phyloP scores from a whole-genome alignment of 2,888 invertebrate genomes.

The Hesperia comma region DNA sequence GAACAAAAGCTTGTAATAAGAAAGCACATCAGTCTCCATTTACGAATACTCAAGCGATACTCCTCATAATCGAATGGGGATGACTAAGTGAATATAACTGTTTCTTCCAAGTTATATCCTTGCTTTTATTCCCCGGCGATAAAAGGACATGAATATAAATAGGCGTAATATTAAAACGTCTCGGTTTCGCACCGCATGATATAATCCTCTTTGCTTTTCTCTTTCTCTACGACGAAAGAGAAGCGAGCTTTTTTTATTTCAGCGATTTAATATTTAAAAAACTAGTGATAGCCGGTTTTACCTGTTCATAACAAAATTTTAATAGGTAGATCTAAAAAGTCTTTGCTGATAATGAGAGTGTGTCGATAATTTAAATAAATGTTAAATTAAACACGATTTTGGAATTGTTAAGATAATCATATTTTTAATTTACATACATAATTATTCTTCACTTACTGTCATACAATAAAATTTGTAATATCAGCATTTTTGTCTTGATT shows the following conservation, averaged over 20 bases:
- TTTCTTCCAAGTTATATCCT: constrained; percentile 68
- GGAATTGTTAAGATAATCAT: too few relatives aligned
- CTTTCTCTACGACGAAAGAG: neutral
- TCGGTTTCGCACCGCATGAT: constrained; percentile 64
- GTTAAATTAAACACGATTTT: too few relatives aligned
- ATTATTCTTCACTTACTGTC: too few relatives aligned
- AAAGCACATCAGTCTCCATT: neutral
- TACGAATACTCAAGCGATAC: constrained; percentile 11
- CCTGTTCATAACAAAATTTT: too few relatives aligned
- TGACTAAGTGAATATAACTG: constrained; percentile 74
- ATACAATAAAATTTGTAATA: too few relatives aligned
- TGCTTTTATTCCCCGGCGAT: constrained; percentile 62
- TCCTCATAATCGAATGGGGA: constrained; percentile 51
- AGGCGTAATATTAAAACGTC: constrained; percentile 77
- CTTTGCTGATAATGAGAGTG: too few relatives aligned
- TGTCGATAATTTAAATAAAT: too few relatives aligned
- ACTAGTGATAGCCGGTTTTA: too few relatives aligned
- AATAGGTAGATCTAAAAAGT: too few relatives aligned
- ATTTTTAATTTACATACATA: too few relatives aligned
- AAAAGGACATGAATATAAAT: constrained; percentile 79
- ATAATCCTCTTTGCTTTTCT: constrained; percentile 77
- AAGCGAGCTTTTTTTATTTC: neutral
- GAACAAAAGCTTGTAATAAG: neutral
- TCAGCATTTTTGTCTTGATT: too few relatives aligned
- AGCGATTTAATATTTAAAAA: too few relatives aligned